A percentile compares a stretch with the other conserved stretches of the same genome.
Evolutionary conservation across 1,140 invertebrate species (phyloP).

Genomic region (Zaprionus ornatus): DNA sequence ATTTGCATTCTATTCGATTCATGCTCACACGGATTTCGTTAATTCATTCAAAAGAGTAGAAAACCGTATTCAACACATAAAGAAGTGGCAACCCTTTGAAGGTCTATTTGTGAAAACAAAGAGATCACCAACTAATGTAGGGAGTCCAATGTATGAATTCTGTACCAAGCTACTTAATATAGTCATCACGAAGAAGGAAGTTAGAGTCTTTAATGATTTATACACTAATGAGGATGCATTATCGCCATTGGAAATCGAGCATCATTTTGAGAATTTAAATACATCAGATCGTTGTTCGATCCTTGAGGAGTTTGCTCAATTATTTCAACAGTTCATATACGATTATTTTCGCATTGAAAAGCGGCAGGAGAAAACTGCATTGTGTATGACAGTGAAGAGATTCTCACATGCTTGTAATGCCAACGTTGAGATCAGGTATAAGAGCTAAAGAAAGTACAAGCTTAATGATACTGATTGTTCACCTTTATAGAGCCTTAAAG

Average conservation of each 20-base stretch:
- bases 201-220: slow-evolving; percentile 4
- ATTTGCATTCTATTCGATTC: slow-evolving; percentile 42
- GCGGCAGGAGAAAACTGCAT: slow-evolving; percentile 32
- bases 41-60: slow-evolving; percentile 13
- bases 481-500: slow-evolving; percentile 10
- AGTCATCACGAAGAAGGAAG: slow-evolving; percentile 17
- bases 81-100: background rate
- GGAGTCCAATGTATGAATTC: slow-evolving; percentile 34
- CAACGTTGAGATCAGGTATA: slow-evolving; percentile 49
- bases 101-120: background rate
- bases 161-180: slow-evolving; percentile 23
- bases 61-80: background rate
- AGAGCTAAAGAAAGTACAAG: background rate
- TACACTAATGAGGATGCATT: background rate
- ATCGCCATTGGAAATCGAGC: background rate
- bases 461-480: background rate
- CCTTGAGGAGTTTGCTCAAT: slow-evolving; percentile 6
- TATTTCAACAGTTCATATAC: slow-evolving; percentile 36
- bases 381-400: slow-evolving; percentile 27
- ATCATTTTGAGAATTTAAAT: slow-evolving; percentile 21
- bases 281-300: slow-evolving; percentile 39
- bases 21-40: slow-evolving; percentile 27
- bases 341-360: slow-evolving; percentile 37
- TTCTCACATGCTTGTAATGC: slow-evolving; percentile 16
- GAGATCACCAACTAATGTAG: background rate